These are phyloP conservation scores for Hozukius guyotensis DNA, from an alignment of 2,797 vertebrate genomes.

Conservation along the genomic window DNA sequence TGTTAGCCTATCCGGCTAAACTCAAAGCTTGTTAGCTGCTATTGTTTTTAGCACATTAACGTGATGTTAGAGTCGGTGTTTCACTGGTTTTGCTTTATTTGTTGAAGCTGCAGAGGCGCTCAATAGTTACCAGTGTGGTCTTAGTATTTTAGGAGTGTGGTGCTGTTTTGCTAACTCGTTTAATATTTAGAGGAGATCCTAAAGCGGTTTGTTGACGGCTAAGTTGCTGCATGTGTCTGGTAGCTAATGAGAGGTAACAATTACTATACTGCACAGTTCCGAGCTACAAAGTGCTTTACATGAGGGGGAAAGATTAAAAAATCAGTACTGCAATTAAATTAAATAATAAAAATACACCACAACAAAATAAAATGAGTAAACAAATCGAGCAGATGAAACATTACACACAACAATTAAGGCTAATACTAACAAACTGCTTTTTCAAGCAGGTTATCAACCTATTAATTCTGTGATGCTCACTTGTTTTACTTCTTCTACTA, in stretches of 20 bases:
- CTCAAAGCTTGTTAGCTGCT: constrained; percentile 42
- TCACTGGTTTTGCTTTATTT: not conserved
- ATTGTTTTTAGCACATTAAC: constrained; percentile 76
- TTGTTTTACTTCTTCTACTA: too few species aligned
- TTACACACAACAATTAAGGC: too few species aligned
- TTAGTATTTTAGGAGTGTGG: not conserved
- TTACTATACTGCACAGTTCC: not conserved
- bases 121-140: accelerated
- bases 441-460: not conserved
- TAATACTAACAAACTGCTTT: accelerated
- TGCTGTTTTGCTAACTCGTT: not conserved
- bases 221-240: not conserved
- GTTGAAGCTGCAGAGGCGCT: accelerated
- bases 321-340: too few species aligned
- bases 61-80: not conserved
- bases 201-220: not conserved
- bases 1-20: constrained; percentile 58
- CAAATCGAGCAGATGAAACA: not conserved
- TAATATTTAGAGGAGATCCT: not conserved
- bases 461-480: too few species aligned
- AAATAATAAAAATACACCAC: not conserved
- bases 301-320: accelerated
- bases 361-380: not conserved
- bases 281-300: not conserved
- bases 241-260: not conserved